A percentile compares a stretch with the other conserved stretches of the same genome.
Conservation (phyloP, 92 coral and sea anemone genomes). For the Umimayanthus kanabou region DNA sequence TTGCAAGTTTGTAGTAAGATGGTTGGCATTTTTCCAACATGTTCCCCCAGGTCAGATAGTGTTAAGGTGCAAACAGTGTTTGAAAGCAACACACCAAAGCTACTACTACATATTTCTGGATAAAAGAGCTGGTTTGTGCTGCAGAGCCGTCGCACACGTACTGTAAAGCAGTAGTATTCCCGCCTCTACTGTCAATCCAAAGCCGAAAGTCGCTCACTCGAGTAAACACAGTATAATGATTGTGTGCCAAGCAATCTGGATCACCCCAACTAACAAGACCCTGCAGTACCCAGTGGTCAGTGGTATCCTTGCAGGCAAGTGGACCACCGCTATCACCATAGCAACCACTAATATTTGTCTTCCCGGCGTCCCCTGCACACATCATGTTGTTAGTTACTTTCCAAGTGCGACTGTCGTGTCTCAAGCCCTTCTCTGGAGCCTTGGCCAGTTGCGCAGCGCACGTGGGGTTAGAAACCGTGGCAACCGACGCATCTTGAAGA, state of each 20-base stretch:
- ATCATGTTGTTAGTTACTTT: conserved; percentile 54
- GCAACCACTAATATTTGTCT: conserved; percentile 52
- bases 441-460: conserved; percentile 44
- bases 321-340: conserved; percentile 74
- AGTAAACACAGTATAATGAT: conserved; percentile 56
- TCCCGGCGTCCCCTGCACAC: conserved; percentile 69
- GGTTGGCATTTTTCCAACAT: too few species aligned
- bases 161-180: not conserved
- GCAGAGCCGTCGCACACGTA: not conserved
- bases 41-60: too few species aligned
- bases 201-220: conserved; percentile 57
- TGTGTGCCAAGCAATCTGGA: conserved; percentile 41
- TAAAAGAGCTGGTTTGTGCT: not conserved
- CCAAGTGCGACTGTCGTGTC: conserved; percentile 17
- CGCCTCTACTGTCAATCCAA: conserved; percentile 51
- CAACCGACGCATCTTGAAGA: conserved; percentile 55
- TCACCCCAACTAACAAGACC: conserved; percentile 73
- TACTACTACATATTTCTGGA: not conserved
- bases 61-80: not conserved
- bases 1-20: too few species aligned
- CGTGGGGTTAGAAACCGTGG: conserved; percentile 51
- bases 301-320: conserved; percentile 52
- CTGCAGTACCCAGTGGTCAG: conserved; percentile 57
- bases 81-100: not conserved
- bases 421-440: conserved; percentile 18